These are phyloP conservation scores for Ceratothoa steindachneri DNA, from an alignment of 2,888 invertebrate species.

Conservation along the genomic window DNA sequence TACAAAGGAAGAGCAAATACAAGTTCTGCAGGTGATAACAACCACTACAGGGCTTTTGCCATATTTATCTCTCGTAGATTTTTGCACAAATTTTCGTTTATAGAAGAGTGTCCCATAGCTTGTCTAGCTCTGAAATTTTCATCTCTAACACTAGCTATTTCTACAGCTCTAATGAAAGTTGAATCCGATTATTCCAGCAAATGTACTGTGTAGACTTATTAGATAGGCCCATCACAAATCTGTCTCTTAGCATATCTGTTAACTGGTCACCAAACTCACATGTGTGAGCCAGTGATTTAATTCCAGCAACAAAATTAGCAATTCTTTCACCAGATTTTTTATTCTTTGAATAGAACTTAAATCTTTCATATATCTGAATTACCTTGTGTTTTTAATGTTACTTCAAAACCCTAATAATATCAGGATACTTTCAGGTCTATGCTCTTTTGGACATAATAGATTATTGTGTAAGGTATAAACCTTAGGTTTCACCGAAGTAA, in stretches of 20 bases:
- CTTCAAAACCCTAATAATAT: neutral
- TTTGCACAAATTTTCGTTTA: too few relatives aligned
- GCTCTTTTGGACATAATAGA: neutral
- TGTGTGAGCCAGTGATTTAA: neutral
- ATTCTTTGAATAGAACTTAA: neutral
- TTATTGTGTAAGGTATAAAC: neutral
- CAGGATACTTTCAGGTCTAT: neutral
- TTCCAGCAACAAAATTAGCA: neutral
- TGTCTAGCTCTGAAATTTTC: too few relatives aligned
- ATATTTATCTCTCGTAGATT: too few relatives aligned
- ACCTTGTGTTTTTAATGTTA: neutral
- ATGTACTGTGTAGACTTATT: neutral
- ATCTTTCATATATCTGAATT: neutral
- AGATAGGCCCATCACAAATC: neutral
- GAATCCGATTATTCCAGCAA: too few relatives aligned
- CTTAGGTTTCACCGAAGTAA: neutral
- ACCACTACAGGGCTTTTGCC: too few relatives aligned
- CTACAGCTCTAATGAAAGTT: neutral
- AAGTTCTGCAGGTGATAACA: too few relatives aligned
- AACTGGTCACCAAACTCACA: conserved; percentile 4
- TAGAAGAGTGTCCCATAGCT: too few relatives aligned
- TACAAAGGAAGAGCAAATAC: too few relatives aligned
- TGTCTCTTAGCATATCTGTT: neutral
- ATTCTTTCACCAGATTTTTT: neutral
- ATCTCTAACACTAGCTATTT: neutral